Evolutionary conservation across 2,888 invertebrate species (phyloP), one percentile per base, ranked within the genome.

Genomic region (Pycnomerus fuliginosus): DNA sequence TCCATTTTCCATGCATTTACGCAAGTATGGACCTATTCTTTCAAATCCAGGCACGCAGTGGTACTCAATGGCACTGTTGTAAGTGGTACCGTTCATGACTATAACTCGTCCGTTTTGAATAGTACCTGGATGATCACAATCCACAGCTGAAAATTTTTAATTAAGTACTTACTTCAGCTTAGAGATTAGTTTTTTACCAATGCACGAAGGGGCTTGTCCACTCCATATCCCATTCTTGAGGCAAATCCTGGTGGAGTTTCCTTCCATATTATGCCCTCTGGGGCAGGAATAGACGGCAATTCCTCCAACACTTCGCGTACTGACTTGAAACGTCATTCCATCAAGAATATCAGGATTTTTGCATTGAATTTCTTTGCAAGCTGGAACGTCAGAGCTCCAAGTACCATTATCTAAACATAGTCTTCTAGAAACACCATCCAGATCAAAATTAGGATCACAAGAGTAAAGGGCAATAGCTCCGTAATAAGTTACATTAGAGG

Each of bases 91-190:
- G 64, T 94, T 93, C 43, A 90, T 83, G 20, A 90, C 82, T 56
- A 92, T 90, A 11, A 91, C 85, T 41, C 91, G 80, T 0, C 93
- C 92, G 65, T 93, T 91, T 50, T 90, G 87, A 32, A 92, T 86
- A 7, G 78, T 74, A 17, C 83, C 79, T 0, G 92, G 92, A 36
- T 85, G 80, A 42, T 84, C 85, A 70, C 93, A 94, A 64, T 92
- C 89, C 34, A 92, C 84, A 50, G 87, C 92, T 93, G 70, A 24
- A 71, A 70, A 52, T 32, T 27, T 16, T 25, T 31, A 35, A 32
- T 28, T 46, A 23, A 28, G 16, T n/a, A n/a, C n/a, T n/a, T n/a
- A n/a, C n/a, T n/a, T n/a, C n/a, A n/a, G n/a, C n/a, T n/a, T n/a
- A n/a, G n/a, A n/a, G n/a, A 3, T 35, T 1, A 10, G 7, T 1